Evolutionary conservation across 1,140 invertebrate genomes (phyloP).

Genomic region (Lasioglossum baleicum): DNA sequence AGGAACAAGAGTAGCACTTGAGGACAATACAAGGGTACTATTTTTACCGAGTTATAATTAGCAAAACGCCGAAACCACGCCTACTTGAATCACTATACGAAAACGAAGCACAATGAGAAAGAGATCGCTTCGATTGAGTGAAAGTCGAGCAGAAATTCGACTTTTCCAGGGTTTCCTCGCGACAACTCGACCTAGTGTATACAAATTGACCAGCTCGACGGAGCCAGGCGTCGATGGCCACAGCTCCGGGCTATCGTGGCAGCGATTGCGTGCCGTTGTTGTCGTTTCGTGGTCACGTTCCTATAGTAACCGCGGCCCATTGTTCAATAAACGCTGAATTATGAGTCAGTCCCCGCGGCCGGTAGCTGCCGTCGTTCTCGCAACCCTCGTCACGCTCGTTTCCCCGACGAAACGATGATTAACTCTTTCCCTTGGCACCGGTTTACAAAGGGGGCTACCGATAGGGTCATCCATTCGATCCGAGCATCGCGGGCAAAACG

Average conservation of each 20-base stretch:
- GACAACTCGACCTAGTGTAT: constrained; percentile 8
- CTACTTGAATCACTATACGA: too few relatives aligned
- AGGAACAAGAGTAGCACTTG: too few relatives aligned
- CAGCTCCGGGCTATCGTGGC: background rate
- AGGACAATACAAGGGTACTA: too few relatives aligned
- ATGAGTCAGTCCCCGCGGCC: constrained; percentile 47
- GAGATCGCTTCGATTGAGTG: too few relatives aligned
- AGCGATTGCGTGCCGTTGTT: constrained; percentile 57
- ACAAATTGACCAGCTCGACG: constrained; percentile 12
- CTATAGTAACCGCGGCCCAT: constrained; percentile 59
- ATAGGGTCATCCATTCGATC: too few relatives aligned
- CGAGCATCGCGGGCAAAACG: too few relatives aligned
- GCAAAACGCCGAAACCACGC: too few relatives aligned
- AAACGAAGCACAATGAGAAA: too few relatives aligned
- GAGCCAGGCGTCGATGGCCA: background rate
- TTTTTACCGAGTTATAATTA: too few relatives aligned
- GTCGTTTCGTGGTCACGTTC: constrained; percentile 53
- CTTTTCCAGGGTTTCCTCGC: background rate
- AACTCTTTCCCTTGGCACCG: background rate
- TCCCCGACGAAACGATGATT: constrained; percentile 11
- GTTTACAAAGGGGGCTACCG: too few relatives aligned
- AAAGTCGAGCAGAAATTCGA: too few relatives aligned
- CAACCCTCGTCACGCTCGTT: background rate
- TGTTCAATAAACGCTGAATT: constrained; percentile 69
- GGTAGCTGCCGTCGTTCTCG: background rate